Evolutionary conservation across 2,888 invertebrate genomes (phyloP).

Genomic region (Perizoma affinitatum): DNA sequence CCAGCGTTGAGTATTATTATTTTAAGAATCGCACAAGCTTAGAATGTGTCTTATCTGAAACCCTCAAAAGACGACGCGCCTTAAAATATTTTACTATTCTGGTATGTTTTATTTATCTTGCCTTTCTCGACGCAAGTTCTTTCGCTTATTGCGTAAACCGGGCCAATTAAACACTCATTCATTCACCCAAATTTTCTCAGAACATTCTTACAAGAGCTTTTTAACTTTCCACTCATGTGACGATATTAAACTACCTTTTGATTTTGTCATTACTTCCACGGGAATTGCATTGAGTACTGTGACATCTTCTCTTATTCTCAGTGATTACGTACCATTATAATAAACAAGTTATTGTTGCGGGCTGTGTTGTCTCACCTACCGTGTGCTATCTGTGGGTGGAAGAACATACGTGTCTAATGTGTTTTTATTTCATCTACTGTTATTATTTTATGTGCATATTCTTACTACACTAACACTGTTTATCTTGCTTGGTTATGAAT

Average conservation of each 20-base stretch:
- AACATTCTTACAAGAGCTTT: slow-evolving; percentile 14
- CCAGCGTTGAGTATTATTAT: not conserved
- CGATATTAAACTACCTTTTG: slow-evolving; percentile 24
- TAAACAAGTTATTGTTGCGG: slow-evolving; percentile 45
- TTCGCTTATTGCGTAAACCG: not conserved
- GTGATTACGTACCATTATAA: slow-evolving; percentile 48
- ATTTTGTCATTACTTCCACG: not conserved
- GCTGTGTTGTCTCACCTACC: slow-evolving; percentile 27
- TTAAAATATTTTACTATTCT: too few relatives aligned
- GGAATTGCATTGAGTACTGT: too few relatives aligned
- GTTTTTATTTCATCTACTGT: slow-evolving; percentile 25
- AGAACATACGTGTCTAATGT: slow-evolving; percentile 31
- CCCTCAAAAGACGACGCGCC: not conserved
- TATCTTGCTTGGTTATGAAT: slow-evolving; percentile 1
- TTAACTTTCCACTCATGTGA: slow-evolving; percentile 33
- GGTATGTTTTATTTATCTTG: too few relatives aligned
- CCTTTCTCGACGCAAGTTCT: not conserved
- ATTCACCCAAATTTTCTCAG: not conserved
- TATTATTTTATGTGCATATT: slow-evolving; percentile 16
- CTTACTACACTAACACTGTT: slow-evolving; percentile 1
- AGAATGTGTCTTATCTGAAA: not conserved
- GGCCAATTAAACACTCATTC: slow-evolving; percentile 1
- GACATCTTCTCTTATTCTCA: slow-evolving; percentile 15
- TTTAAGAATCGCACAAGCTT: not conserved
- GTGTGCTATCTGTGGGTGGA: slow-evolving; percentile 38